phyloP scores from a whole-genome alignment of 2,113 vertebrate species.

The Dipodomys merriami region DNA sequence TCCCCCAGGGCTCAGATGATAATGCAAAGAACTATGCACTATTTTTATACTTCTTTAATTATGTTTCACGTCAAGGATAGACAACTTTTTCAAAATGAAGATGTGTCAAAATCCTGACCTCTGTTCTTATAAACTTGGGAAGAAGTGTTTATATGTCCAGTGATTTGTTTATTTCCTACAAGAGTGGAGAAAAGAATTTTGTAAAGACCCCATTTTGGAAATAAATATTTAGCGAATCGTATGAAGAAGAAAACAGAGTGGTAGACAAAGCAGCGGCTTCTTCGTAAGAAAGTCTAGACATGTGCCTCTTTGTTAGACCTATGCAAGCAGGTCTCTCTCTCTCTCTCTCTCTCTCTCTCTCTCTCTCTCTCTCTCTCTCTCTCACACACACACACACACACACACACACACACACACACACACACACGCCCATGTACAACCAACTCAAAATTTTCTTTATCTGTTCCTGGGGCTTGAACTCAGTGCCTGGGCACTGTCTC shows the following conservation, averaged over 20 bases:
- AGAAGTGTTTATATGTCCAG: conserved; percentile 4
- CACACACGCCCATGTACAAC: background rate
- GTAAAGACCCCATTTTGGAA: conserved; percentile 3
- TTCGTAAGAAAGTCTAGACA: background rate
- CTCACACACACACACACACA: background rate
- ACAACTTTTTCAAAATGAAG: background rate
- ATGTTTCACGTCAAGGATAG: background rate
- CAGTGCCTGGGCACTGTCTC: too few relatives aligned
- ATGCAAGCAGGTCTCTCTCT: background rate
- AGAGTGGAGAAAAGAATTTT: background rate
- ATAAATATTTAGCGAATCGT: background rate
- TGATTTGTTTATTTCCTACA: background rate
- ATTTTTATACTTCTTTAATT: background rate
- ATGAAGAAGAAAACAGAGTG: background rate
- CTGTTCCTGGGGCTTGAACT: too few relatives aligned
- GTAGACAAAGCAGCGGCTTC: too few relatives aligned
- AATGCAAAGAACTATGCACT: background rate
- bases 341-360: too few relatives aligned
- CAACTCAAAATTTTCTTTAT: background rate
- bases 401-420: background rate
- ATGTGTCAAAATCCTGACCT: background rate
- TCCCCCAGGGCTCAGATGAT: background rate
- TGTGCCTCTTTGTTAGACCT: background rate
- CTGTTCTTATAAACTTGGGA: background rate
- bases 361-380: too few relatives aligned